Conservation (phyloP, 1,140 invertebrate genomes). For the Paraescarpia echinospica region DNA sequence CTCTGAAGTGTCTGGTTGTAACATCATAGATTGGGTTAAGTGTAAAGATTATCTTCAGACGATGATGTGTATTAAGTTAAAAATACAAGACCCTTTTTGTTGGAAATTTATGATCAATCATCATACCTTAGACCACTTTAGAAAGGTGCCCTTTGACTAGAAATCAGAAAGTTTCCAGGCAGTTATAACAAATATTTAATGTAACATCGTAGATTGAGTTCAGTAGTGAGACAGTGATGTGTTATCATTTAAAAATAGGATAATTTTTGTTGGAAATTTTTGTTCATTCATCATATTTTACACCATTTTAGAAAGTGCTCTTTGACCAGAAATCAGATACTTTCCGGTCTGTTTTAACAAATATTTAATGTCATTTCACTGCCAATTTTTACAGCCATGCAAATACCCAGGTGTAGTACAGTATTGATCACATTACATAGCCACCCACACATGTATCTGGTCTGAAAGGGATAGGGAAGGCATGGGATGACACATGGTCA, state of each 20-base stretch:
- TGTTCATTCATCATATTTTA: neutral
- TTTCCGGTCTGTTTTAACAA: neutral
- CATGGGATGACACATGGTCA: neutral
- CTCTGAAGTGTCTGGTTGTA: neutral
- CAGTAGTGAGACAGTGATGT: neutral
- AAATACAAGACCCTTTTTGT: too few relatives aligned
- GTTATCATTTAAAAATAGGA: neutral
- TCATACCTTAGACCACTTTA: too few relatives aligned
- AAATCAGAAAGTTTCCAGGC: too few relatives aligned
- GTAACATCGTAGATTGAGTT: too few relatives aligned
- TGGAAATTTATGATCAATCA: too few relatives aligned
- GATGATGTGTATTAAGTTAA: too few relatives aligned
- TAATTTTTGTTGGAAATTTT: neutral
- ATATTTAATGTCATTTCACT: neutral
- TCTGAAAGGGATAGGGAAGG: neutral
- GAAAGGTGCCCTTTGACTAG: too few relatives aligned
- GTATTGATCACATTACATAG: neutral
- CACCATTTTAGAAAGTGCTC: neutral
- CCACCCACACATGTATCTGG: neutral
- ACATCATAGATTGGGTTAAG: too few relatives aligned
- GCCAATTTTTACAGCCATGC: neutral
- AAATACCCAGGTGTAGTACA: neutral
- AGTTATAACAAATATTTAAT: too few relatives aligned
- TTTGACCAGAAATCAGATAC: too few relatives aligned
- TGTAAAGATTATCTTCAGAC: too few relatives aligned